A percentile compares a stretch with the other conserved stretches of the same genome.
Conservation (phyloP, 2,797 vertebrate species). For the Artibeus jamaicensis region DNA sequence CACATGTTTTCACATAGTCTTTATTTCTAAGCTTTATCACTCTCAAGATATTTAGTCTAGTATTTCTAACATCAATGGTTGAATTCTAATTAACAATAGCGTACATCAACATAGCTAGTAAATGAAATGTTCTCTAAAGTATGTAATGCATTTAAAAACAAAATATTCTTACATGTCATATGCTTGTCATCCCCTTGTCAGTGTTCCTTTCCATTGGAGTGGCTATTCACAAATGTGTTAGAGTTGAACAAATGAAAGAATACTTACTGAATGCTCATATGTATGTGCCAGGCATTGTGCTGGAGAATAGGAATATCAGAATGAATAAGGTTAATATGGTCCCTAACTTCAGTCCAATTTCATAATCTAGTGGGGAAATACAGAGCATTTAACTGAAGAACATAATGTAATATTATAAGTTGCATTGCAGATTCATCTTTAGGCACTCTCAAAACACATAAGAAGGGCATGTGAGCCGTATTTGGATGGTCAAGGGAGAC, state of each 20-base stretch:
- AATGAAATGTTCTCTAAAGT: background rate
- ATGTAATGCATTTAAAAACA: background rate
- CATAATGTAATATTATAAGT: background rate
- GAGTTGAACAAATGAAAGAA: background rate
- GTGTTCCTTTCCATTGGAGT: background rate
- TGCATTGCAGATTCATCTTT: background rate
- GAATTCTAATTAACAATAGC: background rate
- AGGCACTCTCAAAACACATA: background rate
- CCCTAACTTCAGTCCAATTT: background rate
- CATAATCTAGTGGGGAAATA: background rate
- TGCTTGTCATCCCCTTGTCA: background rate
- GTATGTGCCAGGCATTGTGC: background rate
- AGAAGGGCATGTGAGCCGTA: background rate
- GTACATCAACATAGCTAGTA: background rate
- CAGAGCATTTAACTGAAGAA: background rate
- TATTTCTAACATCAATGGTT: background rate
- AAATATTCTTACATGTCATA: background rate
- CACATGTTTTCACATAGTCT: background rate
- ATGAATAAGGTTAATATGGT: background rate
- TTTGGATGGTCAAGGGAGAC: background rate
- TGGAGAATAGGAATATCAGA: background rate
- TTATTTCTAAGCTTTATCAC: background rate
- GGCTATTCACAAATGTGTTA: background rate
- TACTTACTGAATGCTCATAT: background rate
- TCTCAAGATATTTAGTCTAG: background rate